Conservation (phyloP, 2,888 invertebrate genomes). For the Zonitis immaculata region DNA sequence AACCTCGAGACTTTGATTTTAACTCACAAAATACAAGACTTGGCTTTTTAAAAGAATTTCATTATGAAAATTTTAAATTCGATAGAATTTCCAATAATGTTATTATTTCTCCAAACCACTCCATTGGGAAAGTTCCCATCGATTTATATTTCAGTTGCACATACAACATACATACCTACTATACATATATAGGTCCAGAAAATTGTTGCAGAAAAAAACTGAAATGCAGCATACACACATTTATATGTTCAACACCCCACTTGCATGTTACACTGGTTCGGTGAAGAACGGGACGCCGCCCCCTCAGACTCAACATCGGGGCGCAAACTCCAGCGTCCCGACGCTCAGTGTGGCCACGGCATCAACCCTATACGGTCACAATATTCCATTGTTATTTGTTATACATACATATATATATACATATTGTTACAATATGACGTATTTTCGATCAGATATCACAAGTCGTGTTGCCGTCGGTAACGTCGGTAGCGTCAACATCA, state of each 20-base stretch:
- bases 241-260: neutral
- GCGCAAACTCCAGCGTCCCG: conserved; percentile 40
- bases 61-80: neutral
- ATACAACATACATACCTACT: too few relatives aligned
- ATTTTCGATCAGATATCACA: neutral
- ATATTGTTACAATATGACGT: neutral
- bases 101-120: neutral
- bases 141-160: neutral
- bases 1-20: neutral
- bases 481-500: neutral
- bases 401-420: neutral
- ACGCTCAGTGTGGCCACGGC: conserved; percentile 41
- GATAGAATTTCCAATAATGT: neutral
- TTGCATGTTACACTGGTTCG: neutral
- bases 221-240: neutral
- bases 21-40: neutral
- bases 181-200: conserved; percentile 1
- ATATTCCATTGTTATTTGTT: too few relatives aligned
- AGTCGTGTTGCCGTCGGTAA: neutral
- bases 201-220: neutral
- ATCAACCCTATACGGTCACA: conserved; percentile 8
- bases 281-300: conserved; percentile 17
- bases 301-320: conserved; percentile 23
- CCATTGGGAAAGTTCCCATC: neutral
- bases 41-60: neutral